Percentiles rank a stretch among this genome's conserved stretches.
Evolutionary conservation across 1,140 invertebrate species (phyloP).

Genomic region (Acromyrmex echinatior): DNA sequence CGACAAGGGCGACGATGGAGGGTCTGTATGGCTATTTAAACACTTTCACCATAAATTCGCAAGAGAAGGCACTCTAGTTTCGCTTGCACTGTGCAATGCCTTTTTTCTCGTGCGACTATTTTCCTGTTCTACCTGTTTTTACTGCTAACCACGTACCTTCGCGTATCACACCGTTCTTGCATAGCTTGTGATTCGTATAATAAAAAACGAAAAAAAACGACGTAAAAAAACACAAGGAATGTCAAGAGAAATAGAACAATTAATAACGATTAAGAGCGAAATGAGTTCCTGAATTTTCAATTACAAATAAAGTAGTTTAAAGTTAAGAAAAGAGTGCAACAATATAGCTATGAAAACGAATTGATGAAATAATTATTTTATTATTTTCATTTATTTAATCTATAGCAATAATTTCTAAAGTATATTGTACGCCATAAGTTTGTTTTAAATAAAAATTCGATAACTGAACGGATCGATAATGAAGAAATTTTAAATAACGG

Average conservation of each 20-base stretch:
- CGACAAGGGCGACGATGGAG: constrained; percentile 44
- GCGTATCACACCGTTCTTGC: constrained; percentile 37
- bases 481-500: not conserved
- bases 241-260: constrained; percentile 19
- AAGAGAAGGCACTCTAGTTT: constrained; percentile 67
- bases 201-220: constrained; percentile 22
- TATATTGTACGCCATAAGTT: not conserved
- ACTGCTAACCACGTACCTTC: constrained; percentile 58
- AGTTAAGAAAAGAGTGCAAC: not conserved
- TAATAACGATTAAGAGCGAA: constrained; percentile 25
- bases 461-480: constrained; percentile 6
- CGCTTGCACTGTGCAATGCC: constrained; percentile 65
- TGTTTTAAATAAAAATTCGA: not conserved
- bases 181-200: constrained; percentile 44
- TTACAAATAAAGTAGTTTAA: not conserved
- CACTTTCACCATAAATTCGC: constrained; percentile 77
- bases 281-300: constrained; percentile 12
- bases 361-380: not conserved
- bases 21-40: constrained; percentile 76
- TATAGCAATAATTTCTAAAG: not conserved
- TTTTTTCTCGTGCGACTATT: constrained; percentile 16
- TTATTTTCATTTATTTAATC: not conserved
- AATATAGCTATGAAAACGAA: not conserved
- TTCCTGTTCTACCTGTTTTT: constrained; percentile 47
- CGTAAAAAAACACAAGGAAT: constrained; percentile 20